phyloP scores from a whole-genome alignment of 1,140 invertebrate genomes.

The Holcopasites calliopsidis region DNA sequence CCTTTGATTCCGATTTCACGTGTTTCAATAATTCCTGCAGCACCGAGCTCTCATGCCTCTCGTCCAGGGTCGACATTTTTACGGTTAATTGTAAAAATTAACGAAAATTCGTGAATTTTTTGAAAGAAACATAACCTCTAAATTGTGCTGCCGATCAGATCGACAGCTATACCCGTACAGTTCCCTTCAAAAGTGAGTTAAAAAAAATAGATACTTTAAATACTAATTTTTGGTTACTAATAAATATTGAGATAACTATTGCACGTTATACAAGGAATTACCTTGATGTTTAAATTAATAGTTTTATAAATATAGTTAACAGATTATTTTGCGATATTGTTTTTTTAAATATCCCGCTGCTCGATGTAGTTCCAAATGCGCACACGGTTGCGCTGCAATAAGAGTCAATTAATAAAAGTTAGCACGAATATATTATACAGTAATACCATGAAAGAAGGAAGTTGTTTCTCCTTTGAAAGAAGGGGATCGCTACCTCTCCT shows the following conservation, averaged over 20 bases:
- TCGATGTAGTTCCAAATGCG: no score
- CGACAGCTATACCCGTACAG: constrained; percentile 44
- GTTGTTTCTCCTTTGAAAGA: no score
- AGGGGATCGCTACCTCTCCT: no score
- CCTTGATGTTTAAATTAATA: not conserved
- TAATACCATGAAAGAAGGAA: no score
- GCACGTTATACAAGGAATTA: not conserved
- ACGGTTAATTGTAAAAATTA: constrained; percentile 35
- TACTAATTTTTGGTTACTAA: not conserved
- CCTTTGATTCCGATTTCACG: constrained; percentile 54
- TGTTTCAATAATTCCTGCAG: constrained; percentile 61
- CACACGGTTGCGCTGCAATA: no score
- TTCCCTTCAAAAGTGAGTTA: constrained; percentile 17
- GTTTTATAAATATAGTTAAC: constrained; percentile 9
- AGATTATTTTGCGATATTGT: constrained; percentile 11
- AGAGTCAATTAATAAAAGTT: no score
- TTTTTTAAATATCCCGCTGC: constrained; percentile 14
- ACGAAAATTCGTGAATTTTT: constrained; percentile 44
- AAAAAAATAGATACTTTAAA: constrained; percentile 11
- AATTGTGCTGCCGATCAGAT: constrained; percentile 41
- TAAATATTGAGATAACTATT: not conserved
- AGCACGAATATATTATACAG: no score
- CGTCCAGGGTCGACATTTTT: constrained; percentile 60
- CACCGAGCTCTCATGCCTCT: constrained; percentile 50
- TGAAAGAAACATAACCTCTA: constrained; percentile 63